Percentiles rank a stretch among this genome's conserved stretches.
phyloP scores from a whole-genome alignment of 2,888 invertebrate genomes.

The Conops quadrifasciatus region DNA sequence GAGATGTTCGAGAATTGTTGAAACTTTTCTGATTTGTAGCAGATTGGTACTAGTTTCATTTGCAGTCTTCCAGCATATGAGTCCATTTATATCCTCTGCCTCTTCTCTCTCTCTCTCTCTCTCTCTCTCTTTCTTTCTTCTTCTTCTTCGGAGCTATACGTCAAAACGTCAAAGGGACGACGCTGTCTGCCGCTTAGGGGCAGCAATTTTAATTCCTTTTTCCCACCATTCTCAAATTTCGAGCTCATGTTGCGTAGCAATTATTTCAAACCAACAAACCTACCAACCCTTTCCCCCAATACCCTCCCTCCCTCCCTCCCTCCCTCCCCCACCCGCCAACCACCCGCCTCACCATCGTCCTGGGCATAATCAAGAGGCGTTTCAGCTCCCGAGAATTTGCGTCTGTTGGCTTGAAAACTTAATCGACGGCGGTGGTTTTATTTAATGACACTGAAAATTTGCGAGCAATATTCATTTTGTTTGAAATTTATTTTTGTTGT shows the following conservation, averaged over 20 bases:
- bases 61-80: neutral
- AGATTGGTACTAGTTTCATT: no score
- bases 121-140: conserved; percentile 3
- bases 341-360: no score
- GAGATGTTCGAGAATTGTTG: neutral
- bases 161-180: no score
- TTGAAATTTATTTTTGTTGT: conserved; percentile 22
- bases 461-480: conserved; percentile 23
- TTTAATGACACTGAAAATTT: conserved; percentile 38
- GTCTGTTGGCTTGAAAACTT: conserved; percentile 7
- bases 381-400: no score
- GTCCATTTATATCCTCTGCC: neutral
- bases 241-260: conserved; percentile 25
- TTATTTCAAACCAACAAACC: conserved; percentile 28
- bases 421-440: conserved; percentile 29
- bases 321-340: no score
- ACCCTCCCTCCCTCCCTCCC: no score
- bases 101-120: no score
- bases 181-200: no score
- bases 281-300: no score
- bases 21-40: neutral
- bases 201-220: neutral
- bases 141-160: no score
- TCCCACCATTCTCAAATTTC: neutral
- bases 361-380: no score